phyloP scores from a whole-genome alignment of 2,113 vertebrate genomes.

The Leiothrix lutea region DNA sequence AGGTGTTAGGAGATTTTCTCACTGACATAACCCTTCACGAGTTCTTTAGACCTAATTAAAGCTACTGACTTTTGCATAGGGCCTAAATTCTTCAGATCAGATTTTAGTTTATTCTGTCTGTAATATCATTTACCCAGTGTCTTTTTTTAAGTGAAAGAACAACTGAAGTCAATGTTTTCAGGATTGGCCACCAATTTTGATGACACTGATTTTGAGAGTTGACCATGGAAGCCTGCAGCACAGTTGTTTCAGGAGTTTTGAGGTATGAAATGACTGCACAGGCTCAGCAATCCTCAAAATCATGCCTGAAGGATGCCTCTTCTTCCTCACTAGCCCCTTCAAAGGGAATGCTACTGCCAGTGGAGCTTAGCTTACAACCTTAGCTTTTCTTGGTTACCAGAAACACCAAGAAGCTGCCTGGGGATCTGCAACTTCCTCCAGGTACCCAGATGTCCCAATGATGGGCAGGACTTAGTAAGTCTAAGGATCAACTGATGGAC shows the following conservation, averaged over 20 bases:
- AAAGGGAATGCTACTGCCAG: not conserved
- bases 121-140: not conserved
- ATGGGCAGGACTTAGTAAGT: not conserved
- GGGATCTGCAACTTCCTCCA: not conserved
- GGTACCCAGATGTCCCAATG: not conserved
- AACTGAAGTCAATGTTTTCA: not conserved
- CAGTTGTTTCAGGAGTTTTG: not conserved
- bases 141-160: not conserved
- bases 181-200: not conserved
- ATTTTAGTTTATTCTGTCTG: not conserved
- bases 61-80: not conserved
- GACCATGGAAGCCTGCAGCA: not conserved
- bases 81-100: not conserved
- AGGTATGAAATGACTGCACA: not conserved
- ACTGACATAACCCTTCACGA: not conserved
- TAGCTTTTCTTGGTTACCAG: not conserved
- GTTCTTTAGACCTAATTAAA: not conserved
- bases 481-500: not conserved
- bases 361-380: not conserved
- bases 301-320: not conserved
- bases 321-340: not conserved
- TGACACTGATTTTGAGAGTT: not conserved
- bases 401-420: not conserved
- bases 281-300: not conserved
- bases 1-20: not conserved